Base-by-base conservation (phyloP, 1,140 invertebrate genomes). In the Hypsibius dujardini region DNA sequence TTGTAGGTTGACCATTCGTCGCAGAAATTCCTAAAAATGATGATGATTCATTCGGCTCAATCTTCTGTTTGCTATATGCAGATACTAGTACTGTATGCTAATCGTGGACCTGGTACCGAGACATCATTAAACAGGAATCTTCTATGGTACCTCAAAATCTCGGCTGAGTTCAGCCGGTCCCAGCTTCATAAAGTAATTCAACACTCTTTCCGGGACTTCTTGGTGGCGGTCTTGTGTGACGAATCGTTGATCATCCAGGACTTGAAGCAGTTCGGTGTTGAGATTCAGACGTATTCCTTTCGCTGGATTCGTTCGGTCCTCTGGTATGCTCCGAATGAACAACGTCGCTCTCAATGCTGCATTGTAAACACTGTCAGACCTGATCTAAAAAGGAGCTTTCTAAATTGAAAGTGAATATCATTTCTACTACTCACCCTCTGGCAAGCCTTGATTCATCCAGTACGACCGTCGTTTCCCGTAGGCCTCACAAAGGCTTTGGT, bases 181-280 rank as follows among this genome's bases (percentile, higher is more conserved):
- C 12, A 67, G 12, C 3, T 45, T 67, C 12, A 42, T 12, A 42
- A 67, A 67, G 42, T 67, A 67, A 42, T 67, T 67, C 42, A 67
- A 42, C 12, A 45, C 62, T 7, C 62, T 67, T 42, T 67, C 62
- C 12, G 62, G 42, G 7, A 7, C 3, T 12, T 12, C 42, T 42
- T 12, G 62, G 3, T 15, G 62, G 3, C 45, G 12, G 62, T 67
- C 45, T 42, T 67, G 62, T 42, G 62, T 42, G 7, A 67, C 42
- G 42, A 67, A 67, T 7, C 62, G 12, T 42, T 67, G 62, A 67
- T 67, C 62, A 45, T 67, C 62, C 62, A 67, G 42, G 45, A 67
- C 62, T 45, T 67, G 62, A 12, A 67, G 62, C 42, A 67, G 62
- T 45, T 67, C 62, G 12, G 12, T 67, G 42, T 67, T 67, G 12